Percentiles rank a stretch among this genome's conserved stretches.
Conservation (phyloP, 1,140 invertebrate species). For the Drosophila elegans region DNA sequence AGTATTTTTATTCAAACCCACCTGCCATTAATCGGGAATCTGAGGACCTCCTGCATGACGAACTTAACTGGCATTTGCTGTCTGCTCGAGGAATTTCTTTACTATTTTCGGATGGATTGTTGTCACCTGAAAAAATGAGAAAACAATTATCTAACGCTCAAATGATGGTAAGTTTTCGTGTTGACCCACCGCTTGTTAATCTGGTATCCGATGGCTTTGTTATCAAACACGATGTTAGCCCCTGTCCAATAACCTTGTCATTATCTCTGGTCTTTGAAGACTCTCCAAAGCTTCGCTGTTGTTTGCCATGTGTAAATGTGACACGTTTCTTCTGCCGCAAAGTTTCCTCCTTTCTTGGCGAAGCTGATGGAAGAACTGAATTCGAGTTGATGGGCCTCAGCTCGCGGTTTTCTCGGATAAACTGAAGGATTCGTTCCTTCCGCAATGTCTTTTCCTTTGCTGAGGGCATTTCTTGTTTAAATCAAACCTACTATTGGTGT, state of each 20-base stretch:
- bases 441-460: slow-evolving; percentile 15
- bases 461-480: slow-evolving; percentile 5
- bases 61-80: neutral
- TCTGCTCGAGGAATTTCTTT: neutral
- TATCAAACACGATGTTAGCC: slow-evolving; percentile 63
- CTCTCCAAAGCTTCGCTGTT: slow-evolving; percentile 2
- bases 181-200: slow-evolving; percentile 3
- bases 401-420: slow-evolving; percentile 16
- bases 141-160: neutral
- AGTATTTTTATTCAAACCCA: neutral
- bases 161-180: rapidly evolving
- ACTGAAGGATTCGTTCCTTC: slow-evolving; percentile 22
- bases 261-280: slow-evolving; percentile 22
- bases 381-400: neutral
- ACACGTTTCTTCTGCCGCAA: slow-evolving; percentile 51
- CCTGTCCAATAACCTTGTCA: slow-evolving; percentile 37
- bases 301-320: slow-evolving; percentile 46
- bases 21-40: neutral
- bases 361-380: neutral
- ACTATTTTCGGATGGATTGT: neutral
- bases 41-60: neutral
- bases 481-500: neutral
- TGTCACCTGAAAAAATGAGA: neutral
- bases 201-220: slow-evolving; percentile 47
- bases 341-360: neutral